Percentiles rank a stretch among this genome's conserved stretches.
These are phyloP conservation scores for Neoascia interrupta DNA, from an alignment of 2,888 invertebrate genomes.

Conservation along the genomic window DNA sequence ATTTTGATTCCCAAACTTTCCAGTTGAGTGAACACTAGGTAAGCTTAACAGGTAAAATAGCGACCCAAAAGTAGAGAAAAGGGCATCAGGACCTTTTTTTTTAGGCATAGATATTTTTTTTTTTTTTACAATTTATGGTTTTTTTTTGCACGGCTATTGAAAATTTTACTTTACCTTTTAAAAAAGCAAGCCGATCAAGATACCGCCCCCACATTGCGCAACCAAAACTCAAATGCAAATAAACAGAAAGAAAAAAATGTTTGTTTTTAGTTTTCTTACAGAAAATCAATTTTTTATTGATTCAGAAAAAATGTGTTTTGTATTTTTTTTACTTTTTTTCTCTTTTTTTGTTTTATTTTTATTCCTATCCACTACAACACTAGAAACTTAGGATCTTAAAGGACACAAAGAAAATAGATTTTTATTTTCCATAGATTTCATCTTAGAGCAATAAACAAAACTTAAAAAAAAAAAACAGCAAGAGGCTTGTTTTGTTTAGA, in stretches of 20 bases:
- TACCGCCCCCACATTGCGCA: neutral
- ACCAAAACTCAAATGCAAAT: neutral
- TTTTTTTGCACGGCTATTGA: too few species aligned
- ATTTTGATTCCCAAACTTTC: too few species aligned
- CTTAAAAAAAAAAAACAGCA: too few species aligned
- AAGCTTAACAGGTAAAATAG: too few species aligned
- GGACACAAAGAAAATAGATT: constrained; percentile 60
- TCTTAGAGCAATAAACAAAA: constrained; percentile 63
- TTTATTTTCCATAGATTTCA: constrained; percentile 41
- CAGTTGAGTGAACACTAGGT: too few species aligned
- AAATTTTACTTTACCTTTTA: too few species aligned
- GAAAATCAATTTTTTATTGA: constrained; percentile 79
- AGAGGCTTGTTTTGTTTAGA: constrained; percentile 42
- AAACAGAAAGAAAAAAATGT: constrained; percentile 10
- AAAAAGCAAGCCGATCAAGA: too few species aligned
- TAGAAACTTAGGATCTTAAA: constrained; percentile 70
- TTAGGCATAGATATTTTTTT: too few species aligned
- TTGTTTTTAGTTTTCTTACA: constrained; percentile 79
- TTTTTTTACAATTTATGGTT: too few species aligned
- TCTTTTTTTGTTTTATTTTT: constrained; percentile 42
- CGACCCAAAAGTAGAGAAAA: too few species aligned
- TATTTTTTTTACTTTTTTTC: constrained; percentile 69
- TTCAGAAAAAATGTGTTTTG: constrained; percentile 78
- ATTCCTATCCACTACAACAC: constrained; percentile 69
- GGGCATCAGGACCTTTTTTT: too few species aligned